Evolutionary conservation across 1,140 invertebrate genomes (phyloP), one percentile per base, ranked within the genome.

Genomic region (Aphis craccivora): DNA sequence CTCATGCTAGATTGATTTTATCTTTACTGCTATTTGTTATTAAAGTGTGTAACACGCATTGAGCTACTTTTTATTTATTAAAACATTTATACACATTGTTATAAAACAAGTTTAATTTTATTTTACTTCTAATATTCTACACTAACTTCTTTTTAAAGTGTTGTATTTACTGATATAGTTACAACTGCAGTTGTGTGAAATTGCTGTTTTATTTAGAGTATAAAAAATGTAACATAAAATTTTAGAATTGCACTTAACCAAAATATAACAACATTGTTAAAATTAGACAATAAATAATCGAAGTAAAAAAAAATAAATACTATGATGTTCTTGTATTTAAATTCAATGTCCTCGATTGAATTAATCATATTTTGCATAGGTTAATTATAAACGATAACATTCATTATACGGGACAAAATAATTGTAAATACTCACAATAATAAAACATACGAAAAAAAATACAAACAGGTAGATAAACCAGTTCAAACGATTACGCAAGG

Each of bases 351-450:
- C 48, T 89, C n/a, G n/a, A 40, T 55, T 40, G n/a, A 89, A 55
- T 55, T 25, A 89, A 55, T 55, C 35, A 55, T 89, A 89, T 55
- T 55, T 89, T 55, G 88, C 51, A 89, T 55, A 89, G 88, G 48
- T 89, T 89, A 89, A 55, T 55, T 35, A 48, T 25, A 40, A 55
- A 89, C 88, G 88, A 89, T 40, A 55, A 37, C 35, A 89, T 55
- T 37, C 51, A 53, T 89, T 40, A 40, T 35, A 37, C 35, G 51
- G 9, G 48, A 53, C 87, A 51, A 89, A 53, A 89, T 53, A 53
- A 89, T 89, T 55, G 88, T 40, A 55, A 89, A 53, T 89, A 55
- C 9, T 55, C 35, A 40, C 35, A 53, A 89, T 37, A 89, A 89
- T 53, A 23, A 53, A 89, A 51, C 45, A 51, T 88, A 89, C 11